Evolutionary conservation across 2,888 invertebrate genomes (phyloP), one percentile per base, ranked within the genome.

Genomic region (Dinocampus coccinellae): DNA sequence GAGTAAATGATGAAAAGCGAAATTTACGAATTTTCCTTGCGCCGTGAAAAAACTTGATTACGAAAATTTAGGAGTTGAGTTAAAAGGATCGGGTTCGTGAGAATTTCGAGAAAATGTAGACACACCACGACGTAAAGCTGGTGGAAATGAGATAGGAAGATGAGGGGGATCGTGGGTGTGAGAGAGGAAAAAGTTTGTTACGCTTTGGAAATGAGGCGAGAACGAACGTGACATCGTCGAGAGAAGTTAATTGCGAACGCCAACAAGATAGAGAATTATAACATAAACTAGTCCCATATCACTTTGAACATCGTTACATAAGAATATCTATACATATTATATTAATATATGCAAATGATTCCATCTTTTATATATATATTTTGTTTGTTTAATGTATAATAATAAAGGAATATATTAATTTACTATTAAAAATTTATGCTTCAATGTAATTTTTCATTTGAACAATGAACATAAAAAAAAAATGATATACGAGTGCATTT

Each of bases 221-320:
- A 83, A 83, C 81, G 84, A 82, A 83, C 83, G 83, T 82, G 82
- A 84, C 83, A 82, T 82, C 82, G 80, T 81, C 82, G 80, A 83
- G 83, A 83, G 81, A 80, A 83, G 83, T 85, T 85, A 85, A 83
- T 85, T 84, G 82, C 83, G 80, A 84, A 82, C 82, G 81, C 80
- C 82, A 82, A 81, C 81, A 78, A 78, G 80, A 83, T 82, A 83
- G 80, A 81, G 78, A 78, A 85, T 83, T 83, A 82, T 82, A 81
- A 81, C 78, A 79, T 78, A 84, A 83, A 85, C 82, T 82, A 82
- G 79, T 81, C 83, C 78, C 36, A 4, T 36, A 10, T 58, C 33
- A 78, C 47, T 61, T 53, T 20, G 26, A 47, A 52, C 53, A 42
- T 33, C 24, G 22, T 36, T 52, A 13, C 16, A 29, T 13, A 13